Evolutionary conservation across 2,113 vertebrate species (phyloP), one percentile per base, ranked within the genome.

Genomic region (Uropsilus gracilis): DNA sequence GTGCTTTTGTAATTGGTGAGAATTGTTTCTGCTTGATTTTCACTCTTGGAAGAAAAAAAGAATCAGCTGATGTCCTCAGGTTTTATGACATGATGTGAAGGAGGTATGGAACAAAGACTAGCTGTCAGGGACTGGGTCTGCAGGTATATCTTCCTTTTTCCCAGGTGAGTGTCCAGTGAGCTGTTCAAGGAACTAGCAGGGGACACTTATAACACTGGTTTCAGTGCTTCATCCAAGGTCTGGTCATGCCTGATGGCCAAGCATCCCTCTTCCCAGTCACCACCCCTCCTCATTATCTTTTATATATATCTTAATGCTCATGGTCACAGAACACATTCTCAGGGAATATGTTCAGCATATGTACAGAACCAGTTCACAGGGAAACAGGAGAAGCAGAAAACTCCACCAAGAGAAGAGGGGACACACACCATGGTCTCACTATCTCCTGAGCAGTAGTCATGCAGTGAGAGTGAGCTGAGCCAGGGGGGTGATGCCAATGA

Each of bases 1-100:
- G 98, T 97, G 86, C 98, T 98, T 97, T 73, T 85, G n/a, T 91
- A 96, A 94, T 46, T 68, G 87, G 64, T 85, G 75, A 66, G 22
- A 87, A 78, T 80, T 69, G 88, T 59, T 72, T 39, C 78, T 24
- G 61, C 91, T 86, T 88, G 90, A 92, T 88, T 94, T 94, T 84
- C 39, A 61, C 72, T 84, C 64, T 93, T 78, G 46, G 28, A 91
- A 85, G 68, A 90, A 92, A 53, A 69, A 72, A 86, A 34, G 10
- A 32, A 37, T 69, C 46, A 82, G 89, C 20, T n/a, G 66, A 80
- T 34, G n/a, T 76, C 90, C 34, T 84, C 13, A 1, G 59, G 48
- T 86, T 91, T 72, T 22, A 28, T 22, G 72, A 68, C 76, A 83
- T 89, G 84, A 93, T 61, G 46, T n/a, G 59, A 80, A 86, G 76